Conservation (phyloP, 2,797 vertebrate genomes). For the Aulostomus chinensis region DNA sequence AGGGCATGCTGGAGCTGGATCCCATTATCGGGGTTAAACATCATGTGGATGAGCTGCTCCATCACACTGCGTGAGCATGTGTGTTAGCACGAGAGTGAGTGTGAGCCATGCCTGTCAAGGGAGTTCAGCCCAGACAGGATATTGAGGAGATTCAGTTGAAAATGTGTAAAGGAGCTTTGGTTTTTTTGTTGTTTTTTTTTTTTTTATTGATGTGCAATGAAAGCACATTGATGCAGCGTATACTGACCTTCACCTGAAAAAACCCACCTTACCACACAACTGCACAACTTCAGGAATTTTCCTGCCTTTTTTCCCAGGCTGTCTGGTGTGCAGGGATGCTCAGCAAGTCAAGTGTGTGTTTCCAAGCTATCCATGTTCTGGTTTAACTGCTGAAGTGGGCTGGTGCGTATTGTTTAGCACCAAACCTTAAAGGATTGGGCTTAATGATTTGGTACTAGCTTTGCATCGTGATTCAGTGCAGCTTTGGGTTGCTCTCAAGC, state of each 20-base stretch:
- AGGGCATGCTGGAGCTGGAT: slow-evolving; percentile 8
- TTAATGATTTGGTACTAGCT: slow-evolving; percentile 16
- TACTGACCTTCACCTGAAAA: slow-evolving; percentile 27
- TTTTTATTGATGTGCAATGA: slow-evolving; percentile 41
- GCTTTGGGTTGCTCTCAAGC: slow-evolving; percentile 17
- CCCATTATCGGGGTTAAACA: slow-evolving; percentile 36
- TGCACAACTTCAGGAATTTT: slow-evolving; percentile 19
- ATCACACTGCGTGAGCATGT: slow-evolving; percentile 8
- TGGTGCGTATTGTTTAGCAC: slow-evolving; percentile 13
- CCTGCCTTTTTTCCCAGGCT: neutral
- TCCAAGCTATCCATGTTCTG: neutral
- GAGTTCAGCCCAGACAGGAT: slow-evolving; percentile 24
- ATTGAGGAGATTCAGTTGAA: slow-evolving; percentile 37
- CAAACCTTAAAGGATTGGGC: slow-evolving; percentile 7
- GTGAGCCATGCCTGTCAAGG: slow-evolving; percentile 32
- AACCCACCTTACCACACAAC: slow-evolving; percentile 13
- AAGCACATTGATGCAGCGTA: slow-evolving; percentile 13
- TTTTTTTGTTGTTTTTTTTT: no score
- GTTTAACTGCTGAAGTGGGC: slow-evolving; percentile 6
- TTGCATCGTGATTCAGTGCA: slow-evolving; percentile 36
- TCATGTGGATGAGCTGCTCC: slow-evolving; percentile 30
- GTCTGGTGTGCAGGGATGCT: slow-evolving; percentile 4
- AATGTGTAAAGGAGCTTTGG: slow-evolving; percentile 31
- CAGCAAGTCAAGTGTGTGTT: slow-evolving; percentile 3
- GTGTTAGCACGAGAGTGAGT: slow-evolving; percentile 18